Conservation (phyloP, 2,797 vertebrate genomes). For the Carapus acus region DNA sequence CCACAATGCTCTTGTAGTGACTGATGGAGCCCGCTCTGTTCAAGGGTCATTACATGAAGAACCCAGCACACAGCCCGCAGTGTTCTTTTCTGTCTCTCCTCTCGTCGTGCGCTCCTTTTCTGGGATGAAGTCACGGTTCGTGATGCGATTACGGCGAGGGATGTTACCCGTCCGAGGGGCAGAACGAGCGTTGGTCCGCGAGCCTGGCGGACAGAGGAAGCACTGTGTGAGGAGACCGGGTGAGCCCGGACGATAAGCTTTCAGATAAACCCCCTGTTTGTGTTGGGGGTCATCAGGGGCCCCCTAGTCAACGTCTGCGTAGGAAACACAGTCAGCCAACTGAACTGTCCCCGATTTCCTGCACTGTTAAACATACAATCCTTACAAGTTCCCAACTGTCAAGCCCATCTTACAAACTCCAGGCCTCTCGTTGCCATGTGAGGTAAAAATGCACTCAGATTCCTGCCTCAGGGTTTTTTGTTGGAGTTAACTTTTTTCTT, state of each 20-base stretch:
- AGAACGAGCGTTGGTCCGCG: constrained; percentile 8
- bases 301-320: constrained; percentile 29
- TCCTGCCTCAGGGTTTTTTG: constrained; percentile 20
- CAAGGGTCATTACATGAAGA: constrained; percentile 11
- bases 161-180: constrained; percentile 23
- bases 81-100: neutral
- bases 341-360: constrained; percentile 47
- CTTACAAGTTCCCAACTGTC: constrained; percentile 49
- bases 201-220: constrained; percentile 45
- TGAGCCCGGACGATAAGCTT: constrained; percentile 43
- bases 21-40: constrained; percentile 15
- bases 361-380: constrained; percentile 36
- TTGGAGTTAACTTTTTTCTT: constrained; percentile 23
- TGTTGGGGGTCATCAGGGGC: constrained; percentile 34
- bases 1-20: constrained; percentile 17
- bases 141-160: constrained; percentile 34
- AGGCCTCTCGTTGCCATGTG: constrained; percentile 43
- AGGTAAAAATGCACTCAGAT: constrained; percentile 41
- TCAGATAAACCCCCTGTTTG: constrained; percentile 53
- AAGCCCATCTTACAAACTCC: constrained; percentile 50
- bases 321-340: constrained; percentile 41
- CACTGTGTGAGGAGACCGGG: constrained; percentile 23
- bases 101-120: neutral
- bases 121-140: constrained; percentile 2
- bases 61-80: neutral